These are phyloP conservation scores for Drosophila hamatofila DNA, from an alignment of 2,888 invertebrate species.

Conservation along the genomic window DNA sequence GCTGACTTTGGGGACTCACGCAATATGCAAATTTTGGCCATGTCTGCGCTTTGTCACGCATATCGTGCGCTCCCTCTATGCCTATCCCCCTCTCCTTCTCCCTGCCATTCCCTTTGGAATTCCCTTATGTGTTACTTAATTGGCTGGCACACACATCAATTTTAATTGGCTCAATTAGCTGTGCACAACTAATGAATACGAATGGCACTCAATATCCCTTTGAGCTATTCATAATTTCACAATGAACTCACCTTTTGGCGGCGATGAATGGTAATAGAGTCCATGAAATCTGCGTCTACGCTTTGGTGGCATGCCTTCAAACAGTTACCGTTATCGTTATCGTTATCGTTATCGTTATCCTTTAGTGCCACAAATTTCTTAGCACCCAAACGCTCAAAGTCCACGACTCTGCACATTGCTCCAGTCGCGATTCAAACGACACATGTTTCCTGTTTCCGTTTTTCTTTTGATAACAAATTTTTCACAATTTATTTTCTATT, in stretches of 20 bases:
- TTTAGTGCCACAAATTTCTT: slow-evolving; percentile 3
- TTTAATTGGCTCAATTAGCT: slow-evolving; percentile 67
- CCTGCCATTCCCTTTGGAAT: neutral
- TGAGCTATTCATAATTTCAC: slow-evolving; percentile 21
- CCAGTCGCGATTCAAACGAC: slow-evolving; percentile 54
- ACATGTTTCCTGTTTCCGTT: slow-evolving; percentile 37
- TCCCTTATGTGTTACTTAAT: slow-evolving; percentile 39
- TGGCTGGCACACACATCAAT: slow-evolving; percentile 54
- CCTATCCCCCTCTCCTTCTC: neutral
- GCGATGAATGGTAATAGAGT: slow-evolving; percentile 85
- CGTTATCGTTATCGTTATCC: neutral
- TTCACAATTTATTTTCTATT: neutral
- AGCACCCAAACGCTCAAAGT: slow-evolving; percentile 35
- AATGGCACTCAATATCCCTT: slow-evolving; percentile 44
- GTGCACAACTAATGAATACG: slow-evolving; percentile 53
- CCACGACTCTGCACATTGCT: slow-evolving; percentile 63
- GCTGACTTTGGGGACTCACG: slow-evolving; percentile 60
- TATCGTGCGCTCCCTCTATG: neutral
- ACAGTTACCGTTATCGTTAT: neutral
- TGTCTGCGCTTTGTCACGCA: slow-evolving; percentile 66
- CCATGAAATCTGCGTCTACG: slow-evolving; percentile 84
- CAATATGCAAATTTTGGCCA: slow-evolving; percentile 73
- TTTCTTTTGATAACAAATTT: slow-evolving; percentile 4
- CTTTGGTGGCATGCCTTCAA: slow-evolving; percentile 83
- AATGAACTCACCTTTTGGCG: slow-evolving; percentile 84